Conservation (phyloP, 2,113 vertebrate species). For the Pungitius pungitius region DNA sequence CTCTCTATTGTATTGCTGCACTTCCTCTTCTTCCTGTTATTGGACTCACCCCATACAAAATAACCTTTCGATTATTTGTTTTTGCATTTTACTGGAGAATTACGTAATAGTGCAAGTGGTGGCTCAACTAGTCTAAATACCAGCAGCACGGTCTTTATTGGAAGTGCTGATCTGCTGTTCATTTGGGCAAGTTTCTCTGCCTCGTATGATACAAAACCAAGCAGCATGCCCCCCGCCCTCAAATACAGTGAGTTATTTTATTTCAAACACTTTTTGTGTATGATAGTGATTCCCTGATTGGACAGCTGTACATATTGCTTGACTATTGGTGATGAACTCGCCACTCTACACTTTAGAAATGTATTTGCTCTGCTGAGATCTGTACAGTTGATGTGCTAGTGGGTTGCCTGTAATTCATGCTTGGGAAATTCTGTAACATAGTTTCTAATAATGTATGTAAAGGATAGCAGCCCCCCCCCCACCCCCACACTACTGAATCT, state of each 20-base stretch:
- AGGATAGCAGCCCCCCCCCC: conserved; percentile 55
- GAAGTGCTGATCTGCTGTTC: conserved; percentile 42
- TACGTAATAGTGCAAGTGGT: conserved; percentile 19
- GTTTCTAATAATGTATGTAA: conserved; percentile 81
- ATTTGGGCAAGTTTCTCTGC: conserved; percentile 50
- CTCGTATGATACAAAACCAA: conserved; percentile 67
- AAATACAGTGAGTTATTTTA: conserved; percentile 12
- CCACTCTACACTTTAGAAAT: conserved; percentile 63
- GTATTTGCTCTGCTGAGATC: conserved; percentile 69
- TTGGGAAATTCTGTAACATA: conserved; percentile 79
- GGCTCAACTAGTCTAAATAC: conserved; percentile 9
- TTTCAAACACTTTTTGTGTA: conserved; percentile 61
- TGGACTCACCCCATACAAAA: conserved; percentile 43
- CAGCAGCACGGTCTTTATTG: conserved; percentile 34
- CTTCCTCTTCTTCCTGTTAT: conserved; percentile 64
- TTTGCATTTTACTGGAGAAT: conserved; percentile 59
- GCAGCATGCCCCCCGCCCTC: conserved; percentile 48
- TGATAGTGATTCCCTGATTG: conserved; percentile 67
- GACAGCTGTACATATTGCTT: conserved; percentile 80
- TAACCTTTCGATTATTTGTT: conserved; percentile 40
- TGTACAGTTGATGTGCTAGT: conserved; percentile 79
- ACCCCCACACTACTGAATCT: conserved; percentile 66
- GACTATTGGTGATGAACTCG: conserved; percentile 71
- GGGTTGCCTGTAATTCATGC: conserved; percentile 80
- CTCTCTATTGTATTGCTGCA: conserved; percentile 59